A percentile compares a stretch with the other conserved stretches of the same genome.
These are phyloP conservation scores for Chlorospingus flavigularis DNA, from an alignment of 2,797 vertebrate species.

Conservation along the genomic window DNA sequence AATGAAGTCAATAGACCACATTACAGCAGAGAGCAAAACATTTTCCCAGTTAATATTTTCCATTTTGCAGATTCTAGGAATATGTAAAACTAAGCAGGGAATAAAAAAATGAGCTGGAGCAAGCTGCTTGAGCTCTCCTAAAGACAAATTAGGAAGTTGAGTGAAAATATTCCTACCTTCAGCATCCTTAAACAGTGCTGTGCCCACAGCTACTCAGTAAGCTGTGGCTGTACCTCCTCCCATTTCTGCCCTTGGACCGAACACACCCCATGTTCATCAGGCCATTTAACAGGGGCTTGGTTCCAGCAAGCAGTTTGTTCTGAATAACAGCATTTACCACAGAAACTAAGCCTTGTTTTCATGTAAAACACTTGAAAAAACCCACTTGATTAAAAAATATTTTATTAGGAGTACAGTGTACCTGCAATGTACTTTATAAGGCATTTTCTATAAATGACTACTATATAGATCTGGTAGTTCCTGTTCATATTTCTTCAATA, in stretches of 20 bases:
- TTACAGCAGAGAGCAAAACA: background rate
- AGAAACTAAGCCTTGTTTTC: background rate
- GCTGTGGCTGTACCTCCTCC: background rate
- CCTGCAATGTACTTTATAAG: slow-evolving; percentile 74
- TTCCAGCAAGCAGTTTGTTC: background rate
- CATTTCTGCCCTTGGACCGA: background rate
- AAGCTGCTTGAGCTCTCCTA: background rate
- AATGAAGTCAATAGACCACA: background rate
- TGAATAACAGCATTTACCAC: background rate
- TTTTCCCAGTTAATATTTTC: slow-evolving; percentile 19
- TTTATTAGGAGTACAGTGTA: slow-evolving; percentile 75
- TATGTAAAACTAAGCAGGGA: background rate
- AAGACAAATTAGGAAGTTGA: background rate
- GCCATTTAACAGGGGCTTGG: rapidly evolving
- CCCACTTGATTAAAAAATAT: slow-evolving; percentile 66
- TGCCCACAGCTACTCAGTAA: background rate
- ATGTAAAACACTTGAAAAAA: background rate
- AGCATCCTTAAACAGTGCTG: background rate
- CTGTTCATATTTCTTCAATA: slow-evolving; percentile 50
- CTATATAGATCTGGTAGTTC: slow-evolving; percentile 47
- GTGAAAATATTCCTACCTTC: background rate
- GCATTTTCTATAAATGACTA: slow-evolving; percentile 60
- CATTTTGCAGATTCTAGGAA: slow-evolving; percentile 21
- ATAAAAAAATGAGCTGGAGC: background rate
- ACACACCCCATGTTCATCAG: rapidly evolving